Base-by-base conservation (phyloP, 1,140 invertebrate genomes). In the Camponotus pennsylvanicus region DNA sequence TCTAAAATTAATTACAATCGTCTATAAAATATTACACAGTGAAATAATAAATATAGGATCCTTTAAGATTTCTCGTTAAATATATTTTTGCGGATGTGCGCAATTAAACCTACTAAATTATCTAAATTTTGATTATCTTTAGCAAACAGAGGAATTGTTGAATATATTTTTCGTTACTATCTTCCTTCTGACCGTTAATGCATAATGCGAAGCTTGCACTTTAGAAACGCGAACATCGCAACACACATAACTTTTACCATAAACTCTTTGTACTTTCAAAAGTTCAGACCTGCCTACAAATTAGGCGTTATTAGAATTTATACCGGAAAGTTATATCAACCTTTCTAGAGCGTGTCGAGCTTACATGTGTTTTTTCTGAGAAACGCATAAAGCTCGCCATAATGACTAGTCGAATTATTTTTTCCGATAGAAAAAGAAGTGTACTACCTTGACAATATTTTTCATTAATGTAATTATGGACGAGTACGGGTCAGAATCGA, bases 261-360 rank as follows among this genome's bases (percentile, higher is more conserved):
- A 85, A 88, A 63, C 77, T 78, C 67, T 86, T 77, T 69, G 64
- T 77, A 86, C 80, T 89, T 87, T 86, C 76, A 86, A 86, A 88
- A 88, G 88, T 88, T 88, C 49, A 45, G 37, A 84, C 80, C 89
- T 9, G 91, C 89, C 88, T 93, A 92, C 92, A 92, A 93, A 93
- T 93, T 93, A 92, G 91, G 88, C 85, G 88, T 93, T 93, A 93
- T 93, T 93, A 93, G 91, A 85, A 93, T 93, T 93, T 93, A 93
- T 91, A 92, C 71, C 64, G 82, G 86, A 93, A 82, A 93, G 91
- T 93, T 93, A 92, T 92, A 92, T 92, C 92, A 87, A 66, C 73
- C 86, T 84, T 85, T 52, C 49, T 15, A 15, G 15, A 52, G 88
- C 27, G 55, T 32, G 55, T 61, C 55, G 6, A 21, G 52, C 52